Conservation (phyloP, 2,888 invertebrate genomes). For the Osmoderma eremita region DNA sequence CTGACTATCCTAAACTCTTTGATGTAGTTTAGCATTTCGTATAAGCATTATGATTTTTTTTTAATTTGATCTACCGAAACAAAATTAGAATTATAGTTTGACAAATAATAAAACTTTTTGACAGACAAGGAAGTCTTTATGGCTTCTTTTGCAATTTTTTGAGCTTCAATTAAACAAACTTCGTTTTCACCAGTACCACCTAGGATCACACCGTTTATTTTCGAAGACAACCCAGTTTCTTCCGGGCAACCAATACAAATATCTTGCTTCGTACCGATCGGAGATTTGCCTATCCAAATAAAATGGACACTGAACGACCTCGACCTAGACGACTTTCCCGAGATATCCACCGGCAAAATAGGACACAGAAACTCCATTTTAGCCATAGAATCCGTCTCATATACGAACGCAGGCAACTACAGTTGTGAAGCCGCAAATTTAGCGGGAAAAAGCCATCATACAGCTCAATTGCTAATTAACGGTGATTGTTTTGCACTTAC, state of each 20-base stretch:
- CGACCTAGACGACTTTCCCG: conserved; percentile 54
- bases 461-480: conserved; percentile 70
- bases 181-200: conserved; percentile 69
- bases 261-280: conserved; percentile 73
- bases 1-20: too few relatives aligned
- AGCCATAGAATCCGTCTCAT: conserved; percentile 70
- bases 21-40: too few relatives aligned
- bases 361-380: conserved; percentile 71
- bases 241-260: conserved; percentile 74
- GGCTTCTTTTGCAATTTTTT: background rate
- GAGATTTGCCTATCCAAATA: conserved; percentile 76
- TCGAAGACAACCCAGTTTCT: conserved; percentile 70
- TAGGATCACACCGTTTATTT: conserved; percentile 77
- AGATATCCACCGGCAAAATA: conserved; percentile 66
- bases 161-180: conserved; percentile 21
- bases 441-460: conserved; percentile 68
- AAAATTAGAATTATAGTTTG: too few relatives aligned
- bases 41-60: too few relatives aligned
- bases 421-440: conserved; percentile 71
- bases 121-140: too few relatives aligned
- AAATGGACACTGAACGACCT: conserved; percentile 74
- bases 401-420: conserved; percentile 71
- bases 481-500: conserved; percentile 63
- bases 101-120: too few relatives aligned
- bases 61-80: too few relatives aligned